These are phyloP conservation scores for Achlya flavicornis DNA, from an alignment of 2,888 invertebrate species.

Conservation along the genomic window DNA sequence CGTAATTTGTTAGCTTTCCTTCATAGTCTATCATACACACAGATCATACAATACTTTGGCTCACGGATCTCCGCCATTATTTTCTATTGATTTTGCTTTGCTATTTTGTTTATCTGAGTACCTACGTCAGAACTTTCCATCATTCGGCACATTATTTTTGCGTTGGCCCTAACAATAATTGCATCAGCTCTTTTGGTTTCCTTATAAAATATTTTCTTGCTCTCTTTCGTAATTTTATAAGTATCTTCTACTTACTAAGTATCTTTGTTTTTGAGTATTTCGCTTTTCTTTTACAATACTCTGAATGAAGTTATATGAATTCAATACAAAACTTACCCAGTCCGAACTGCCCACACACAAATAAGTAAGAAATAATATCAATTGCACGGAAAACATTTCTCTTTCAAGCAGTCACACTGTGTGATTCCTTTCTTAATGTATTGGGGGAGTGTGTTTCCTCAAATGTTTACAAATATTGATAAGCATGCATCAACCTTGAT, in stretches of 20 bases:
- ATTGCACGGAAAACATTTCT: constrained; percentile 38
- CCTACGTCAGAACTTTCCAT: too few species aligned
- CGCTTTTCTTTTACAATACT: background rate
- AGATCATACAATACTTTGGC: too few species aligned
- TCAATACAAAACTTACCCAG: constrained; percentile 40
- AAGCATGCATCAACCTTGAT: constrained; percentile 39
- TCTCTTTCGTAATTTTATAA: too few species aligned
- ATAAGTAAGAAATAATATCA: constrained; percentile 39
- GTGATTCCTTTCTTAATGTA: constrained; percentile 27
- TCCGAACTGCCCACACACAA: constrained; percentile 37
- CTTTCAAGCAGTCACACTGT: constrained; percentile 21
- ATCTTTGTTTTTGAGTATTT: background rate
- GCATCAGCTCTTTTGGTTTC: too few species aligned
- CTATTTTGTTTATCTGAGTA: too few species aligned
- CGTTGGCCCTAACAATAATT: too few species aligned
- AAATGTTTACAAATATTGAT: constrained; percentile 53
- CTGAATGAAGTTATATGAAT: background rate
- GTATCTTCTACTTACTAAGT: background rate
- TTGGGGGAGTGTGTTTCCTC: constrained; percentile 27
- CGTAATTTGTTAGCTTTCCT: too few species aligned
- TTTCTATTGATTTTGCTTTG: too few species aligned
- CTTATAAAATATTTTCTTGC: too few species aligned
- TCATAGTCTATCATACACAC: too few species aligned
- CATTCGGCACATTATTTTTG: too few species aligned
- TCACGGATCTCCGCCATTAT: too few species aligned